Percentiles rank a stretch among this genome's conserved stretches.
These are phyloP conservation scores for Apis florea DNA, from an alignment of 1,140 invertebrate species.

Conservation along the genomic window DNA sequence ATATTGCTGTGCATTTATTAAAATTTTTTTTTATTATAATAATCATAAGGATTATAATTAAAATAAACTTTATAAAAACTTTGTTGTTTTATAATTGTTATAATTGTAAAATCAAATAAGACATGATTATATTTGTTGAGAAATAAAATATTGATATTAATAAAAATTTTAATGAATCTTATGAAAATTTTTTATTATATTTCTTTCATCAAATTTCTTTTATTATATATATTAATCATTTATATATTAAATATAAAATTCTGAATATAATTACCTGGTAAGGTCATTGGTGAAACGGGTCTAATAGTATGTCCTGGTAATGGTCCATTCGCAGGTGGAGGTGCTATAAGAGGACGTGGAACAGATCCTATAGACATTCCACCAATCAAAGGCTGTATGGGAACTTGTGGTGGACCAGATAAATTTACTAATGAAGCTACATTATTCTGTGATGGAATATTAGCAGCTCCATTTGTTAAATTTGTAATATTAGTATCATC, in stretches of 20 bases:
- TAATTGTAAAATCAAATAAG: slow-evolving; percentile 5
- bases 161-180: slow-evolving; percentile 13
- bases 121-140: slow-evolving; percentile 14
- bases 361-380: slow-evolving; percentile 61
- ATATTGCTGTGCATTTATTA: slow-evolving; percentile 30
- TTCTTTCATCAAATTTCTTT: neutral
- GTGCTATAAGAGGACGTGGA: slow-evolving; percentile 68
- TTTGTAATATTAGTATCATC: slow-evolving; percentile 38
- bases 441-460: slow-evolving; percentile 51
- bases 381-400: slow-evolving; percentile 57
- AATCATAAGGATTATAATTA: slow-evolving; percentile 24
- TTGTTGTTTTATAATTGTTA: slow-evolving; percentile 5
- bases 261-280: slow-evolving; percentile 42
- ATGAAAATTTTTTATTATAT: neutral
- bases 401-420: slow-evolving; percentile 58
- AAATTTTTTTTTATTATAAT: slow-evolving; percentile 23
- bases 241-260: neutral
- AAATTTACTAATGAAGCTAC: slow-evolving; percentile 60
- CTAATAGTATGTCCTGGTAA: slow-evolving; percentile 59
- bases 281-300: slow-evolving; percentile 62
- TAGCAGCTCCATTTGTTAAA: slow-evolving; percentile 54
- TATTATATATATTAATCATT: too few species aligned
- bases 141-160: slow-evolving; percentile 14
- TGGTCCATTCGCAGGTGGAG: slow-evolving; percentile 64
- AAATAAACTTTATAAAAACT: slow-evolving; percentile 7